Percentiles rank a stretch among this genome's conserved stretches.
phyloP scores from a whole-genome alignment of 2,113 vertebrate species.

The Vicugna pacos region DNA sequence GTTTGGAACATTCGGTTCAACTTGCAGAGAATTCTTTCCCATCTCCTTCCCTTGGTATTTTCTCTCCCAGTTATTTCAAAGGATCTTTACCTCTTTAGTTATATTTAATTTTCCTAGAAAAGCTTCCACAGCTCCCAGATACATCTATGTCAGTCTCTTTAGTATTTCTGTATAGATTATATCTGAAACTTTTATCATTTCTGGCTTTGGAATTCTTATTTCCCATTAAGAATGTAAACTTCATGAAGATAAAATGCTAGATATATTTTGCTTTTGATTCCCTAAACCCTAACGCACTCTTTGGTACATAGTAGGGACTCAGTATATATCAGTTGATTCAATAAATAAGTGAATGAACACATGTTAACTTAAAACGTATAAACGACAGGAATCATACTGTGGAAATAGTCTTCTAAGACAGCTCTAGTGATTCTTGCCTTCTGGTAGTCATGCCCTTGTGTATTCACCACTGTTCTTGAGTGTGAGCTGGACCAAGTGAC shows the following conservation, averaged over 20 bases:
- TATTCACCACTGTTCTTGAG: background rate
- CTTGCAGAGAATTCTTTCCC: background rate
- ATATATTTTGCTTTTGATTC: background rate
- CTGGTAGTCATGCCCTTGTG: fast-evolving
- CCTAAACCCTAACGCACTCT: background rate
- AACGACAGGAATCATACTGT: background rate
- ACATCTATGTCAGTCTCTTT: background rate
- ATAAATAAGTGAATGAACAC: background rate
- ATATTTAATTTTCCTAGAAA: background rate
- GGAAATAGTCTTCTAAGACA: background rate
- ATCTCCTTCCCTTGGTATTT: background rate
- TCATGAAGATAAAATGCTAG: background rate
- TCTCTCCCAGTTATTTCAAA: background rate
- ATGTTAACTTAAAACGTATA: background rate
- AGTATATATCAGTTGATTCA: background rate
- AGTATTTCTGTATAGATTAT: background rate
- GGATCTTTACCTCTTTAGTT: background rate
- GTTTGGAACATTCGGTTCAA: background rate
- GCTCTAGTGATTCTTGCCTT: fast-evolving
- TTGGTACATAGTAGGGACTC: background rate
- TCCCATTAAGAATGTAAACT: background rate
- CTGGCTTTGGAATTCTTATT: background rate
- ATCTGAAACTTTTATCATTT: background rate
- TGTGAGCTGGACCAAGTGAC: background rate
- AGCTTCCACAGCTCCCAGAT: background rate